phyloP scores from a whole-genome alignment of 2,797 vertebrate genomes.

The Crenuchus spilurus region DNA sequence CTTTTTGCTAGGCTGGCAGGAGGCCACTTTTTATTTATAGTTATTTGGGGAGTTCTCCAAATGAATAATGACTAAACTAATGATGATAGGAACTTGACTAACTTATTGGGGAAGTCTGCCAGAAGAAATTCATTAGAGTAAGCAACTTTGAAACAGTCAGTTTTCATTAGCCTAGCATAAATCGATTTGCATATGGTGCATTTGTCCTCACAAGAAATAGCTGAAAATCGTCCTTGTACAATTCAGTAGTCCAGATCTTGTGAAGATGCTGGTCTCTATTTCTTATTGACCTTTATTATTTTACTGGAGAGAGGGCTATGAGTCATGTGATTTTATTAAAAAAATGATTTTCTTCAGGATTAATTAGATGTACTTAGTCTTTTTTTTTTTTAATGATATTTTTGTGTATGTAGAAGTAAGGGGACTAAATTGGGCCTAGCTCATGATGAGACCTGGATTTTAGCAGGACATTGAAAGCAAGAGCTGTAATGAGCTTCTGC shows the following conservation, averaged over 20 bases:
- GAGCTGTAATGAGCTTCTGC: conserved; percentile 43
- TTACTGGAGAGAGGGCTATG: conserved; percentile 14
- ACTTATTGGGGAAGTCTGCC: not conserved
- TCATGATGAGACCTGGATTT: conserved; percentile 47
- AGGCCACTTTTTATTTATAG: not conserved
- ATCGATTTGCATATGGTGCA: not conserved
- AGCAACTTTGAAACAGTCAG: not conserved
- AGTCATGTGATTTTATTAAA: conserved; percentile 56
- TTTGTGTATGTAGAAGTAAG: conserved; percentile 46
- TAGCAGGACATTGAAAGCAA: conserved; percentile 29
- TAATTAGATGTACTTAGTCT: conserved; percentile 53
- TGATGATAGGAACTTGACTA: not conserved
- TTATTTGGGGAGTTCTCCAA: not conserved
- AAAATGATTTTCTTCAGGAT: conserved; percentile 51
- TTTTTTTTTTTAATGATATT: conserved; percentile 45
- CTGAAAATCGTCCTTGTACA: conserved; percentile 19
- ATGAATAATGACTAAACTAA: not conserved
- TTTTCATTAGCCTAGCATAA: not conserved
- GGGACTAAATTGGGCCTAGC: conserved; percentile 39
- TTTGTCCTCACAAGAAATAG: conserved; percentile 34
- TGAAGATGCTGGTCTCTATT: not conserved
- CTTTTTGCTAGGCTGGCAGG: not conserved
- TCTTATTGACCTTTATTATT: conserved; percentile 34
- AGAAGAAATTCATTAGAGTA: not conserved
- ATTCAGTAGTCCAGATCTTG: too few species aligned